Evolutionary conservation across 2,888 invertebrate species (phyloP), one percentile per base, ranked within the genome.

Genomic region (Mythimna lalbum): DNA sequence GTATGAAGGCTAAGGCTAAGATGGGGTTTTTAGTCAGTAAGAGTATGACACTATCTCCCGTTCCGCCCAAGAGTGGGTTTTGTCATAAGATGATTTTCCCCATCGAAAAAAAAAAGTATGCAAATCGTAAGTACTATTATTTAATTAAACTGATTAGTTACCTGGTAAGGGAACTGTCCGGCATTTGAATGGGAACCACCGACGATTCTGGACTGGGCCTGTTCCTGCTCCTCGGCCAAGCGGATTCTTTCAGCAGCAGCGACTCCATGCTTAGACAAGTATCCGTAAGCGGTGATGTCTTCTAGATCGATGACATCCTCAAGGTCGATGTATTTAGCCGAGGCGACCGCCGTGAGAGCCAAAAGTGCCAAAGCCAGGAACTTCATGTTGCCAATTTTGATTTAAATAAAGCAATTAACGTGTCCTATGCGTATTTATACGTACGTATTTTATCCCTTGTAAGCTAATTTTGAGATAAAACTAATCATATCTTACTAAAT

Each of bases 121-220:
- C 27, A 27, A 27, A 27, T 27, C 27, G 27, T 27, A 27, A 4
- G 3, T 27, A 27, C 27, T 27, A 27, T 27, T n/a, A n/a, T n/a
- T n/a, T 9, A 9, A 14, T 21, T 31, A 43, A 23, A 27, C 17
- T n/a, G 4, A 47, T 17, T 5, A 23, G 2, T 71, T 76, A 88
- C 89, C 83, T 88, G 87, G 69, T 84, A 74, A 2, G 86, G 86
- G 66, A 85, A 80, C 49, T 88, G 75, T 6, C 86, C 87, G 23
- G 74, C 53, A 0, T 36, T n/a, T 21, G 86, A 49, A 0, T 33
- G 0, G 0, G 63, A 56, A 14, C 89, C 89, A 39, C 86, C 88
- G 4, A 84, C 78, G 12, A 89, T 88, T 73, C 88, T 87, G 49
- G 12, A 9, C 4, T 53, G 59, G 23, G 2, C 47, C 12, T 23